Evolutionary conservation across 2,797 vertebrate genomes (phyloP).

Genomic region (Onychomys arenicola): DNA sequence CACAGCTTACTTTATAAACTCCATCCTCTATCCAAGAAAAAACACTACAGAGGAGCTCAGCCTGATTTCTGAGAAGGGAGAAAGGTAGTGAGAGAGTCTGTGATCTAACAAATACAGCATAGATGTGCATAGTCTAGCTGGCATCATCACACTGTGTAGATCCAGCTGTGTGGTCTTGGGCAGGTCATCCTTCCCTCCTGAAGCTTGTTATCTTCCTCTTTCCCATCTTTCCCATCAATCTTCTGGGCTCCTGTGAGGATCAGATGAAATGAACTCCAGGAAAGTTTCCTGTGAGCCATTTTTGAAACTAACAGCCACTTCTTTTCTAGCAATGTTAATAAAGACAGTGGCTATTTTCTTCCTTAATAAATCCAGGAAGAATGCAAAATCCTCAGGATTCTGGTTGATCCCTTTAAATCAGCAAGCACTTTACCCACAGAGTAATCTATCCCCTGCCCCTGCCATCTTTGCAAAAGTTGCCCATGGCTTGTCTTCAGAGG

Average conservation of each 20-base stretch:
- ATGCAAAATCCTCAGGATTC: background rate
- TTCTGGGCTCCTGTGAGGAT: background rate
- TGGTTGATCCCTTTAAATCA: background rate
- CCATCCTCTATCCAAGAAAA: background rate
- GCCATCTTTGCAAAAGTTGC: background rate
- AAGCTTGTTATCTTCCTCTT: background rate
- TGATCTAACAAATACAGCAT: background rate
- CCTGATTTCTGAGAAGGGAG: background rate
- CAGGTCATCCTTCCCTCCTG: background rate
- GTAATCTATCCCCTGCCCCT: background rate
- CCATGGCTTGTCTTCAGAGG: slow-evolving; percentile 18
- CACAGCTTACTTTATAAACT: background rate
- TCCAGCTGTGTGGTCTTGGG: background rate
- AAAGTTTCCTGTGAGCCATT: background rate
- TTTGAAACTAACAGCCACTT: background rate
- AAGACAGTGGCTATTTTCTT: slow-evolving; percentile 15
- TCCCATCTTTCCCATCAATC: background rate
- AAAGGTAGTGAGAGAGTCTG: background rate
- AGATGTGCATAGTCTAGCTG: background rate
- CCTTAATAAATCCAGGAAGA: background rate
- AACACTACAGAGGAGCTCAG: background rate
- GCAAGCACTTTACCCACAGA: background rate
- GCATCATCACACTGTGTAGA: background rate
- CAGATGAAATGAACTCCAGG: background rate
- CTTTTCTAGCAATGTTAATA: background rate